Evolutionary conservation across 2,888 invertebrate genomes (phyloP), one percentile per base, ranked within the genome.

Genomic region (Tipula lateralis): DNA sequence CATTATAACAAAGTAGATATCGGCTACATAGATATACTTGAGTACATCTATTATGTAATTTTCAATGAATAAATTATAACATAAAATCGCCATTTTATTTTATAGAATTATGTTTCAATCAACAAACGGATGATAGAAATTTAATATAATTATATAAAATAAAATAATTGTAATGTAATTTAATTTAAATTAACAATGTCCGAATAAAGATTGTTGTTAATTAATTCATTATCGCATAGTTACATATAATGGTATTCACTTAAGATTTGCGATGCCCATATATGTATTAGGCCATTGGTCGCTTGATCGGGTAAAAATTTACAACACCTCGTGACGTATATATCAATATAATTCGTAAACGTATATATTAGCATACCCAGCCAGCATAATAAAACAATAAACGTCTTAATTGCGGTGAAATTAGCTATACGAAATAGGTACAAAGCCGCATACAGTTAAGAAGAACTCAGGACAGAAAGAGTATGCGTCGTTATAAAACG

Each of bases 81-180:
- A 66, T 66, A 66, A 66, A 66, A 66, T 24, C 9, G 66, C 66
- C 66, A 66, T 66, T 24, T 66, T 66, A 66, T 9, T 66, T 24
- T 44, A 2, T 66, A 9, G 24, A 19, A 66, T 9, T 66, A 66
- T 66, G 9, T 66, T 66, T 66, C 9, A 66, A 66, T 66, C 66
- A 66, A 66, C 24, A 66, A 66, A 66, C 66, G 66, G 66, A 66
- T 66, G 66, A 24, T 24, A 66, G 19, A 66, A 66, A 66, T 66
- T 66, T 66, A 24, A 66, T 66, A 9, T 66, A 66, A 66, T 66
- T 66, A 66, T 66, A 66, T 66, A 66, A 66, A 66, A 66, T 66
- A 24, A 66, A 66, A 66, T 66, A 66, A 66, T 66, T 66, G 66
- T 66, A 66, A 66, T 66, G 66, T 24, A 66, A 24, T 66, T 66